phyloP scores from a whole-genome alignment of 2,888 invertebrate species.

The Lacanobia oleracea region DNA sequence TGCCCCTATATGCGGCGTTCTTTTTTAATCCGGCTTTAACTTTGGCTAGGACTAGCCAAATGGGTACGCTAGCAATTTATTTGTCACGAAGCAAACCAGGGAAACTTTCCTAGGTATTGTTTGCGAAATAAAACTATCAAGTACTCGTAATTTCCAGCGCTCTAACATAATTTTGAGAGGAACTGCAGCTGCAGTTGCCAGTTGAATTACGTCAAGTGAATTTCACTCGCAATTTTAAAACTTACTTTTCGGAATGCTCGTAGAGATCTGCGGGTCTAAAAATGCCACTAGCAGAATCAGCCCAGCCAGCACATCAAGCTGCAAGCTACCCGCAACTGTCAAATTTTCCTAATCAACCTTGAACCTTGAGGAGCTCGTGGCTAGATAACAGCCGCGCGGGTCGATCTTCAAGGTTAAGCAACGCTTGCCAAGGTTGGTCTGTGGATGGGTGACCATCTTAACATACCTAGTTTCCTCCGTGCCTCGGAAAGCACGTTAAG shows the following conservation, averaged over 20 bases:
- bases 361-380: too few relatives aligned
- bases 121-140: slow-evolving; percentile 19
- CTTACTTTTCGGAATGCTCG: slow-evolving; percentile 31
- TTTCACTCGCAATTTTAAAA: neutral
- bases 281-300: too few relatives aligned
- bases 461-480: too few relatives aligned
- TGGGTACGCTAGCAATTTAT: slow-evolving; percentile 35
- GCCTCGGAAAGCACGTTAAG: too few relatives aligned
- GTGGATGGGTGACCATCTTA: too few relatives aligned
- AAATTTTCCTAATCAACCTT: too few relatives aligned
- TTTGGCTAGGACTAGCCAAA: slow-evolving; percentile 36
- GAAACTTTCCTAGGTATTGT: slow-evolving; percentile 25
- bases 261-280: slow-evolving; percentile 2
- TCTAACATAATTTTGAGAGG: slow-evolving; percentile 26
- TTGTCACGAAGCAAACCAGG: slow-evolving; percentile 20
- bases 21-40: slow-evolving; percentile 35
- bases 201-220: slow-evolving; percentile 10
- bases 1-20: slow-evolving; percentile 10
- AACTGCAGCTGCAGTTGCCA: slow-evolving; percentile 13
- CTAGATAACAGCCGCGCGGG: too few relatives aligned
- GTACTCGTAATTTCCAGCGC: slow-evolving; percentile 13
- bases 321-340: too few relatives aligned
- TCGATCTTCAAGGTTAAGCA: too few relatives aligned
- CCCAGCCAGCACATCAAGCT: too few relatives aligned
- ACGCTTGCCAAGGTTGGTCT: too few relatives aligned